Evolutionary conservation across 2,797 vertebrate species (phyloP), one percentile per base, ranked within the genome.

Genomic region (Argentina silus): DNA sequence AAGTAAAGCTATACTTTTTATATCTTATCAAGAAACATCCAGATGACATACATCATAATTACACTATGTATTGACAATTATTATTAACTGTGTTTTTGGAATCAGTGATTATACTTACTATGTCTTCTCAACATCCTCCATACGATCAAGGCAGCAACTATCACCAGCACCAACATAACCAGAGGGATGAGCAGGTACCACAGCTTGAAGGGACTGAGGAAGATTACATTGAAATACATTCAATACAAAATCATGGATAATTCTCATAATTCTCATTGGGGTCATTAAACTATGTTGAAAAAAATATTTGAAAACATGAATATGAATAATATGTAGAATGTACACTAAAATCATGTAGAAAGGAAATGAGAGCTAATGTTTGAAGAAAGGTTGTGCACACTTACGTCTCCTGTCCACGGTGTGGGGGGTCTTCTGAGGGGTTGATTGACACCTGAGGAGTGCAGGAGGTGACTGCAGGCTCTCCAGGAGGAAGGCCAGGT

Each of bases 81-180:
- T n/a, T 4, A 53, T 53, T 0, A 62, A 23, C 3, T 3, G n/a
- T 14, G 23, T 27, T n/a, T 43, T 70, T 68, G 15, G n/a, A 19
- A 9, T 55, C 73, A 6, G 61, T 23, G 19, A n/a, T 11, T 14
- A 21, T 1, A 78, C 78, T 77, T 59, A 85, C 79, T 27, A 15
- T 1, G 6, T 4, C 6, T 60, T 43, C 4, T 77, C 10, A 43
- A 63, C 44, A 70, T 56, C 15, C 42, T 77, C 72, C 62, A 76
- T 51, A 45, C 72, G 6, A 78, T 21, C 45, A 74, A 36, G 8
- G 42, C 69, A 7, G 51, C 44, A 8, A 10, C 14, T 19, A 77
- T 8, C 17, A 81, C 42, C 19, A 74, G 14, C 21, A 77, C 60
- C 56, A 19, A 44, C 23, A 44, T 2, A 56, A 65, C 0, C 6